Evolutionary conservation across 2,113 vertebrate genomes (phyloP), one percentile per base, ranked within the genome.

Genomic region (Epinephelus fuscoguttatus): DNA sequence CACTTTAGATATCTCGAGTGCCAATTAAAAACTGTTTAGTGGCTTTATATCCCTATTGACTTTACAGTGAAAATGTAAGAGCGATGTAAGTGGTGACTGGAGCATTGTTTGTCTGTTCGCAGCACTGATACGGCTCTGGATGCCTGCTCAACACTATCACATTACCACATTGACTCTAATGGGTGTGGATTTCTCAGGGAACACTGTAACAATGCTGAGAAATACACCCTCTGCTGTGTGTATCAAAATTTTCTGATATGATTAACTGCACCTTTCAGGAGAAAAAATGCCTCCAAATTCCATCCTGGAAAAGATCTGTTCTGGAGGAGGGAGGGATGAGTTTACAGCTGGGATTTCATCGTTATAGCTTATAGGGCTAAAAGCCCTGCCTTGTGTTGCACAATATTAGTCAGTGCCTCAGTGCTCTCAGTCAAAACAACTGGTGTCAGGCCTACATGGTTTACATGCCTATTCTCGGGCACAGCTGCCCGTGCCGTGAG

Each of bases 341-440:
- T 75, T 64, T 78, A 52, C 73, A 72, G 81, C 42, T 50, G 77
- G 61, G 73, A 55, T 66, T 78, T 77, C 11, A 23, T 57, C 5
- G n/a, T 61, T 61, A 4, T 61, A 57, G 81, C 78, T 55, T 17
- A 60, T 25, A 15, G 5, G 68, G 62, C 81, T 64, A 9, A 70
- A 63, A 75, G 42, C 69, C 80, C 62, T 25, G 87, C 75, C 82
- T 81, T 83, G 78, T 79, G 84, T 87, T 89, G 91, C 86, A 83
- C 85, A 87, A 90, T 91, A 64, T 45, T 12, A 90, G 71, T 76
- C 86, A 78, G 89, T 85, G 93, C 90, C 88, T 89, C 90, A 94
- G 68, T 92, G 90, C 90, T 91, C 87, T 88, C 93, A 92, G 94
- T 95, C 93, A 94, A 95, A 95, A 95, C 93, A 94, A 91, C 76